These are phyloP conservation scores for Anisognathus igniventris DNA, from an alignment of 2,797 vertebrate species.

Conservation along the genomic window DNA sequence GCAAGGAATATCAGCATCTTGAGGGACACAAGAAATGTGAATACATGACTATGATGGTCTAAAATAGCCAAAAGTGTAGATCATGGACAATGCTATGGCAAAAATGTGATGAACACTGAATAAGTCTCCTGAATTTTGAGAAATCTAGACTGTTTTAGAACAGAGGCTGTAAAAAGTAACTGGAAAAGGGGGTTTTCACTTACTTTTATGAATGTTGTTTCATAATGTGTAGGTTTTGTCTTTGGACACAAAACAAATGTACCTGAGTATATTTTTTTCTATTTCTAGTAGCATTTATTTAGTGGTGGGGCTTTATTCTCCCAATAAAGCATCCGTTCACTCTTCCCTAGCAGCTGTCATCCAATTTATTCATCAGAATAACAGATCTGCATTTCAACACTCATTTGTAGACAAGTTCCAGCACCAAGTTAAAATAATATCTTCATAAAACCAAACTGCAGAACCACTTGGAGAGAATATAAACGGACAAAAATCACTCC, in stretches of 20 bases:
- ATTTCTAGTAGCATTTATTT: neutral
- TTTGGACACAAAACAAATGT: neutral
- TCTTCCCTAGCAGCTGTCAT: neutral
- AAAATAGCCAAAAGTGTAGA: fast-evolving
- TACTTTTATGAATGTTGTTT: neutral
- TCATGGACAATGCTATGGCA: neutral
- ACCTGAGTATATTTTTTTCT: neutral
- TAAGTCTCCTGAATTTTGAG: neutral
- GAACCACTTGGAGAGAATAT: neutral
- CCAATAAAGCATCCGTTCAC: neutral
- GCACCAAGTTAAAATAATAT: neutral
- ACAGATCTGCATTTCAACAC: neutral
- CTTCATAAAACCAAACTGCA: neutral
- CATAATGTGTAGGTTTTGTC: neutral
- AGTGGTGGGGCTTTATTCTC: neutral
- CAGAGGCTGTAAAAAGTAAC: neutral
- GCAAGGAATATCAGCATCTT: neutral
- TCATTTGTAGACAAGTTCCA: neutral
- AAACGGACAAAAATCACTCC: neutral
- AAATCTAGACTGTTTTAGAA: neutral
- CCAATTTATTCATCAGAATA: neutral
- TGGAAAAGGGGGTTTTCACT: neutral
- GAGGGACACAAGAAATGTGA: neutral
- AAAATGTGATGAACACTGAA: neutral
- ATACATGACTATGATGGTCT: fast-evolving